Evolutionary conservation across 23 tunicate genomes (phyloP), one percentile per base, ranked within the genome.

Genomic region (Phallusia fumigata): DNA sequence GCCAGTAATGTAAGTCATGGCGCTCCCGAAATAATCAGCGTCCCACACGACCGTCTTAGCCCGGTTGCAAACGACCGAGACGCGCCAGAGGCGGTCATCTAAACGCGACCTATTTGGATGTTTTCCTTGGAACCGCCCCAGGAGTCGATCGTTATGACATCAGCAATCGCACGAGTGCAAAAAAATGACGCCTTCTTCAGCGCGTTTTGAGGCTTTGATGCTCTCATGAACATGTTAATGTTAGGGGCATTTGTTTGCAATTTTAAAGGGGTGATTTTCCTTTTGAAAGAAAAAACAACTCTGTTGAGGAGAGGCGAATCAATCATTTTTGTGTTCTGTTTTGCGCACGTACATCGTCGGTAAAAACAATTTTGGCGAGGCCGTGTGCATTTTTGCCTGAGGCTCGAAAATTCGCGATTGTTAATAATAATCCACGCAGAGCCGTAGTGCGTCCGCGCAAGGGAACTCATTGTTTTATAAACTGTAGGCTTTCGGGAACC

Each of bases 91-190:
- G 26, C 69, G 69, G 69, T 58, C 69, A 58, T 58, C 69, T 58
- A 58, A 58, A 58, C 69, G 69, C 69, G 69, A 58, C 69, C 69
- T 58, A 58, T 58, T 58, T 58, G 69, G 69, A 58, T 58, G 69
- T 58, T 58, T 58, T 58, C 69, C 69, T 58, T 58, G 69, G 69
- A 58, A 58, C 28, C 69, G 69, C 69, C 69, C 69, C 69, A 58
- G 69, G 69, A 58, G 28, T 21, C 69, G 69, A 6, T 58, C 16
- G 69, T 58, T 24, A 58, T 58, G 69, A 58, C 69, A 58, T 58
- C 69, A 58, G 15, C 69, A 58, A 16, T 24, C 11, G 69, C 69
- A 58, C 69, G 69, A 58, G 69, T 24, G 69, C 10, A 10, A 5
- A 40, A 40, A 40, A 40, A 40, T 40, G 47, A 40, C 47, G 47